phyloP scores from a whole-genome alignment of 2,113 vertebrate species.

The Spheniscus mendiculus region DNA sequence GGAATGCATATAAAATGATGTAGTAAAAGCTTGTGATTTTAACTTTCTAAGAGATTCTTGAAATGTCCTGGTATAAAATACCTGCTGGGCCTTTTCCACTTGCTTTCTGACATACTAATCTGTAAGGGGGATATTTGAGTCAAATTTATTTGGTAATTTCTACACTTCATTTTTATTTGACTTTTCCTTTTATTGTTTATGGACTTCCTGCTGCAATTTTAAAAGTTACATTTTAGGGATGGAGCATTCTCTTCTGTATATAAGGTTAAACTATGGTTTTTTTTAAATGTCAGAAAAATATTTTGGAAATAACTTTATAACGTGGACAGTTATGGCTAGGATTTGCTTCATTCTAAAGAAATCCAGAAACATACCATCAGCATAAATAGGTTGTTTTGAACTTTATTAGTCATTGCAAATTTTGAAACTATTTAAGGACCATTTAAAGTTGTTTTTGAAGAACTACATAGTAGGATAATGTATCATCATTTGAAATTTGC shows the following conservation, averaged over 20 bases:
- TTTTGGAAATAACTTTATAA: not conserved
- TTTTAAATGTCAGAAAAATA: not conserved
- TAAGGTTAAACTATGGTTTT: not conserved
- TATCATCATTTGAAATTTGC: not conserved
- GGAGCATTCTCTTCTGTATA: not conserved
- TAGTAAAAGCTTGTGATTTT: not conserved
- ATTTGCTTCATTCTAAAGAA: not conserved
- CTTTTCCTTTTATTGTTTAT: not conserved
- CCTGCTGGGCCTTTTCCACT: not conserved
- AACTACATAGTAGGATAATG: not conserved
- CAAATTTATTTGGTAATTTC: not conserved
- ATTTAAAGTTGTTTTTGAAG: not conserved
- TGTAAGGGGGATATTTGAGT: not conserved
- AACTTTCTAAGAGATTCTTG: not conserved
- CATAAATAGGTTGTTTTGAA: not conserved
- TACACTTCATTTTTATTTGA: not conserved
- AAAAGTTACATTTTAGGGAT: not conserved
- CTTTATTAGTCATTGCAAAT: not conserved
- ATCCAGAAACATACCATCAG: not conserved
- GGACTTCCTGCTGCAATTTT: not conserved
- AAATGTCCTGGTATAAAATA: not conserved
- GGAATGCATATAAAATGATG: not conserved
- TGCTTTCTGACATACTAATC: not conserved
- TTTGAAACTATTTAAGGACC: no score
- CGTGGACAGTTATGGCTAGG: not conserved